These are phyloP conservation scores for Herminia tarsipennalis DNA, from an alignment of 2,888 invertebrate genomes.

Conservation along the genomic window DNA sequence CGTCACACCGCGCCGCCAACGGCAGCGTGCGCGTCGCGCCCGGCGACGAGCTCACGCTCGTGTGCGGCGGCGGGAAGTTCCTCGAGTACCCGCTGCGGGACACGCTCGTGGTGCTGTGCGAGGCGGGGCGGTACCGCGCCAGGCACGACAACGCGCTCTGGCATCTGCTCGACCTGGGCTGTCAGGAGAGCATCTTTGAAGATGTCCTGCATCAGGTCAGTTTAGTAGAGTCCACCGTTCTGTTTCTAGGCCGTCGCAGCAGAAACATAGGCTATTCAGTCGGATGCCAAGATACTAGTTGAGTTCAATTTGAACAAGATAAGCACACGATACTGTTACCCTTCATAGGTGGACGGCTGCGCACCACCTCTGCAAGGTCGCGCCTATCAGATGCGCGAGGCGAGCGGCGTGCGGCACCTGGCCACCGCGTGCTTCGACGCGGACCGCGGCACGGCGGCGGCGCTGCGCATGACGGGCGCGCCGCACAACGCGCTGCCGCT, in stretches of 20 bases:
- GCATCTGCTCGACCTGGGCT: slow-evolving; percentile 74
- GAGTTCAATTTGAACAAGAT: no score
- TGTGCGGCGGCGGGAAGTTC: slow-evolving; percentile 70
- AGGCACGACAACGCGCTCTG: slow-evolving; percentile 50
- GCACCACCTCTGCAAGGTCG: slow-evolving; percentile 69
- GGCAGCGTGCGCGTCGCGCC: slow-evolving; percentile 48
- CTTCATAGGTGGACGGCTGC: slow-evolving; percentile 65
- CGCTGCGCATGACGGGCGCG: slow-evolving; percentile 50
- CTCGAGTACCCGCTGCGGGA: slow-evolving; percentile 61
- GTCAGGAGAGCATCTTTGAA: slow-evolving; percentile 75
- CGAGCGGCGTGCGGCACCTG: slow-evolving; percentile 55
- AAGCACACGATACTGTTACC: no score
- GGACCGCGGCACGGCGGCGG: slow-evolving; percentile 58
- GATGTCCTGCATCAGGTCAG: slow-evolving; percentile 72
- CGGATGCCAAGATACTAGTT: no score
- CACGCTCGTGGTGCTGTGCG: slow-evolving; percentile 56
- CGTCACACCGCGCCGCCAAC: slow-evolving; percentile 59
- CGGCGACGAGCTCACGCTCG: slow-evolving; percentile 63
- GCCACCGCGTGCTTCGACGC: slow-evolving; percentile 72
- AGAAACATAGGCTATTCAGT: no score
- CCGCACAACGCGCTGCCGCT: slow-evolving; percentile 47
- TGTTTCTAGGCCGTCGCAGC: no score
- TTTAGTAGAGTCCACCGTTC: neutral
- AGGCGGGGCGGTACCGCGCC: slow-evolving; percentile 63
- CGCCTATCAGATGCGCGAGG: slow-evolving; percentile 60